Evolutionary conservation across 2,113 vertebrate genomes (phyloP).

Genomic region (Chunga burmeisteri): DNA sequence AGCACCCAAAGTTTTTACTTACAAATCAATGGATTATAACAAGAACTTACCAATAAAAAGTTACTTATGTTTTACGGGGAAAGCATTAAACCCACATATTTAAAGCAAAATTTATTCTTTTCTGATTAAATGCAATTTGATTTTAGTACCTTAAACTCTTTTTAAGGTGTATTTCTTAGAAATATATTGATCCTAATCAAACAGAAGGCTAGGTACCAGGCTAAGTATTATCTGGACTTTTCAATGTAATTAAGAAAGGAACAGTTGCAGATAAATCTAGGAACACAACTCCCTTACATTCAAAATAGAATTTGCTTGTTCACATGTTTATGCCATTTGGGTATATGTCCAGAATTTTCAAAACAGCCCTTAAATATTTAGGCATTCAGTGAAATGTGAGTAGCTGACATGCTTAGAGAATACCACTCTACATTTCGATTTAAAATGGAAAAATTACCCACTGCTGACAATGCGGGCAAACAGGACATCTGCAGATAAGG

Average conservation of each 20-base stretch:
- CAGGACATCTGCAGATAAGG: slow-evolving; percentile 40
- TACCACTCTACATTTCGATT: neutral
- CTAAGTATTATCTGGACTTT: neutral
- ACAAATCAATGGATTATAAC: neutral
- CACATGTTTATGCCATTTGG: neutral
- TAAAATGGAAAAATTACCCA: neutral
- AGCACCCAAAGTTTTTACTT: neutral
- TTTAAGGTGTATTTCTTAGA: neutral
- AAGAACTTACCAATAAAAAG: neutral
- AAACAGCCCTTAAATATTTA: neutral
- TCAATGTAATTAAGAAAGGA: neutral
- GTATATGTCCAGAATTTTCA: neutral
- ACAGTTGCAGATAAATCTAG: neutral
- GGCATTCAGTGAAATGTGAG: neutral
- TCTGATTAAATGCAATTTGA: neutral
- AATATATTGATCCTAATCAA: neutral
- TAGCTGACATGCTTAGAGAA: neutral
- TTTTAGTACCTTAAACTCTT: neutral
- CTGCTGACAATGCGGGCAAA: slow-evolving; percentile 17
- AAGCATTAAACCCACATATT: neutral
- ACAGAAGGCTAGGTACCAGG: neutral
- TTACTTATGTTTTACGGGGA: neutral
- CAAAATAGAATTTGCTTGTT: neutral
- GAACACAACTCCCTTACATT: neutral
- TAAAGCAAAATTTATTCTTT: neutral